These are phyloP conservation scores for Gadus chalcogrammus DNA, from an alignment of 2,113 vertebrate species.

Conservation along the genomic window DNA sequence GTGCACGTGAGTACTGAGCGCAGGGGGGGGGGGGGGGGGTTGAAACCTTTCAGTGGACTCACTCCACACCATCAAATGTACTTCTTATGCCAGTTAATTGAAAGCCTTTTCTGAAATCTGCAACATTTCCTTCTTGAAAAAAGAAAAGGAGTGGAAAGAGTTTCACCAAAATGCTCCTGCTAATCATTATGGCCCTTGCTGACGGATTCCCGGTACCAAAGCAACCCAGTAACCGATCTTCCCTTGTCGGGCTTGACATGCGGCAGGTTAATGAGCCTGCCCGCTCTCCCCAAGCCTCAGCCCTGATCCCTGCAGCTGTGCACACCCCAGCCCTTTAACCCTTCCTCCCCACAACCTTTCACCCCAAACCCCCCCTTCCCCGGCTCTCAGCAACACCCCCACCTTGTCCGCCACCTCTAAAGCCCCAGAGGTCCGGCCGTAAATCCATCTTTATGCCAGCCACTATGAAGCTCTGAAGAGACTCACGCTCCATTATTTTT, in stretches of 20 bases:
- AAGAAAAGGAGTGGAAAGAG: constrained; percentile 7
- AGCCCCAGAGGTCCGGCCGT: constrained; percentile 48
- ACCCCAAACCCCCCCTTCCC: constrained; percentile 47
- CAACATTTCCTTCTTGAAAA: constrained; percentile 2
- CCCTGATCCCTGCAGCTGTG: constrained; percentile 51
- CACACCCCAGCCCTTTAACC: constrained; percentile 30
- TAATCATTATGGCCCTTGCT: constrained; percentile 35
- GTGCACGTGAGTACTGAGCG: constrained; percentile 79
- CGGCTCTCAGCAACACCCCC: constrained; percentile 49
- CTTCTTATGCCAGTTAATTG: neutral
- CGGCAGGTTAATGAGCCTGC: constrained; percentile 57
- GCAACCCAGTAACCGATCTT: constrained; percentile 45
- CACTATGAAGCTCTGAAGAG: constrained; percentile 46
- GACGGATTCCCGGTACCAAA: constrained; percentile 24
- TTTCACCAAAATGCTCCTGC: constrained; percentile 28
- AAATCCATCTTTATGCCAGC: constrained; percentile 66
- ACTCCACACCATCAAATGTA: neutral
- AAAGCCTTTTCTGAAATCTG: neutral
- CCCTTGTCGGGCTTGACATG: constrained; percentile 55
- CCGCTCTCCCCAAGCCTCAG: constrained; percentile 45
- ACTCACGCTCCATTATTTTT: constrained; percentile 9
- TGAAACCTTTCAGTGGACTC: too few species aligned
- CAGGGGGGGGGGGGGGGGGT: too few species aligned
- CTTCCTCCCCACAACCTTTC: constrained; percentile 32
- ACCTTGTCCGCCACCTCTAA: neutral